Evolutionary conservation across 2,888 invertebrate species (phyloP).

Genomic region (Euplexia lucipara): DNA sequence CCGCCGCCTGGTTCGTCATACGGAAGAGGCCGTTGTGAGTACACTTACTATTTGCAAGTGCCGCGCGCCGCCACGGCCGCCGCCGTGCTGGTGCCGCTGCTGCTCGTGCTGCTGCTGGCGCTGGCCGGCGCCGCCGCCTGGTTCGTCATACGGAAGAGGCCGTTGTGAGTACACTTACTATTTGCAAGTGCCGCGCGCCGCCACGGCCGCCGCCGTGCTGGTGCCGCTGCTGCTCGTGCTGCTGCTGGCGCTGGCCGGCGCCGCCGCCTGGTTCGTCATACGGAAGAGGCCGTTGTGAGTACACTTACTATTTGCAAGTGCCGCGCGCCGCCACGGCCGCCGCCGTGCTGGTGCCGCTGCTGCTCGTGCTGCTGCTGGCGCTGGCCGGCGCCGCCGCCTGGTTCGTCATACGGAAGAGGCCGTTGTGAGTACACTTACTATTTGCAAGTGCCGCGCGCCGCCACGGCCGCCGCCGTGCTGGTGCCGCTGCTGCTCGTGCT

Average conservation of each 20-base stretch:
- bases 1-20: conserved; percentile 95
- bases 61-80: conserved; percentile 91
- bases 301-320: neutral
- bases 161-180: conserved; percentile 93
- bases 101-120: conserved; percentile 94
- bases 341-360: conserved; percentile 95
- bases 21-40: conserved; percentile 97
- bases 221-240: conserved; percentile 96
- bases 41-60: neutral
- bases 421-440: conserved; percentile 93
- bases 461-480: conserved; percentile 94
- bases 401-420: conserved; percentile 95
- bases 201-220: conserved; percentile 94
- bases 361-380: conserved; percentile 94
- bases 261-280: conserved; percentile 95
- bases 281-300: conserved; percentile 97
- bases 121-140: conserved; percentile 94
- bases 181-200: conserved; percentile 78
- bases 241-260: conserved; percentile 93
- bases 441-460: conserved; percentile 78
- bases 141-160: conserved; percentile 95
- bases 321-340: conserved; percentile 91
- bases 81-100: conserved; percentile 95
- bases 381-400: conserved; percentile 94
- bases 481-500: conserved; percentile 96